Evolutionary conservation across 1,140 invertebrate genomes (phyloP).

Genomic region (Diorhabda elongata): DNA sequence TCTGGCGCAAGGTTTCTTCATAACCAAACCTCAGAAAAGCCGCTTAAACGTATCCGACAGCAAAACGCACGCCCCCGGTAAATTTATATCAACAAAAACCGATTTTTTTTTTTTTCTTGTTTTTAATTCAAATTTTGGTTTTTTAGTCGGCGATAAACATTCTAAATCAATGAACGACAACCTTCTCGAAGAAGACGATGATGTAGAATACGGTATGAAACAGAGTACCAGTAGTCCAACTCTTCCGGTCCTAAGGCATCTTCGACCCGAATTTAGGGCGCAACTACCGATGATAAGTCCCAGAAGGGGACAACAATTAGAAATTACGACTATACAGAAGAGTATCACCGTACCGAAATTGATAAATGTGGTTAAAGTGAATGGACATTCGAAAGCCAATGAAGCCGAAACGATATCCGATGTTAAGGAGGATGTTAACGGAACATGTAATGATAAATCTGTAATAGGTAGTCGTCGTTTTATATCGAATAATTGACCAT

Average conservation of each 20-base stretch:
- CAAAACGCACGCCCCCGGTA: not conserved
- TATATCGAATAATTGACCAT: too few species aligned
- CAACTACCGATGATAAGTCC: constrained; percentile 69
- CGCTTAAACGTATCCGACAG: constrained; percentile 36
- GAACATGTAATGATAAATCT: not conserved
- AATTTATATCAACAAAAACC: too few species aligned
- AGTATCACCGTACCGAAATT: constrained; percentile 42
- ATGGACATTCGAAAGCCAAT: constrained; percentile 30
- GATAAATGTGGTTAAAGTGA: constrained; percentile 34
- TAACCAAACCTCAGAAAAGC: constrained; percentile 53
- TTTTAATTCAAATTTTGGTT: not conserved
- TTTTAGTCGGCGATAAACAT: constrained; percentile 24
- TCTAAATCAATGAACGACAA: constrained; percentile 42
- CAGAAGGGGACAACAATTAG: constrained; percentile 27
- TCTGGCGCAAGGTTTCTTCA: constrained; percentile 76
- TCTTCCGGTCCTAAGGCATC: constrained; percentile 72
- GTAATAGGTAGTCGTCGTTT: too few species aligned
- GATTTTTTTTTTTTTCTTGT: too few species aligned
- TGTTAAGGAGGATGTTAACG: constrained; percentile 19
- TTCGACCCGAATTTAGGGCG: constrained; percentile 78
- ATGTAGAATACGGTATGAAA: constrained; percentile 33
- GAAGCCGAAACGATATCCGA: constrained; percentile 20
- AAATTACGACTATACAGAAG: constrained; percentile 34
- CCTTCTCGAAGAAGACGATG: constrained; percentile 30
- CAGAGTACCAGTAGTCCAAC: constrained; percentile 46